A percentile compares a stretch with the other conserved stretches of the same genome.
Evolutionary conservation across 2,797 vertebrate genomes (phyloP).

Genomic region (Loriculus beryllinus): DNA sequence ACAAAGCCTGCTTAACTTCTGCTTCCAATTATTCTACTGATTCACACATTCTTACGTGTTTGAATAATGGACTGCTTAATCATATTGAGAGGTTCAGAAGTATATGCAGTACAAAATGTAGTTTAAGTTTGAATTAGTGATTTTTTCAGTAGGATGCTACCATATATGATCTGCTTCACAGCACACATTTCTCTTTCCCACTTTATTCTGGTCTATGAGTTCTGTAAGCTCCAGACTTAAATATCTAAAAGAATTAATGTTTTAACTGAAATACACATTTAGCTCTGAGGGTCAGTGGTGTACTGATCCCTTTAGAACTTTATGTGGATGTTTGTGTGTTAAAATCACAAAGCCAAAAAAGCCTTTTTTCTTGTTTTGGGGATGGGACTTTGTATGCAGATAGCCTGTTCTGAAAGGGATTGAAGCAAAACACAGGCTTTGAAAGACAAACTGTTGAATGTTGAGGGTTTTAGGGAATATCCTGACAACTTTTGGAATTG

Average conservation of each 20-base stretch:
- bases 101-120: not conserved
- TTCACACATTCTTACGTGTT: not conserved
- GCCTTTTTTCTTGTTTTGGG: not conserved
- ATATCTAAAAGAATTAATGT: not conserved
- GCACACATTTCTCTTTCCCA: rapidly evolving
- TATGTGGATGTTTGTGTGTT: not conserved
- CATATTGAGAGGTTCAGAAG: not conserved
- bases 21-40: not conserved
- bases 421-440: not conserved
- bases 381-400: not conserved
- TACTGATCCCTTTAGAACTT: not conserved
- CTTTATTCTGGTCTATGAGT: not conserved
- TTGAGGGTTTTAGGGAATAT: not conserved
- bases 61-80: not conserved
- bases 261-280: not conserved
- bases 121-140: not conserved
- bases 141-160: not conserved
- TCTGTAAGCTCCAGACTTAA: not conserved
- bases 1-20: not conserved
- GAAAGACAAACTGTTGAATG: not conserved
- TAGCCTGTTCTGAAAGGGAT: not conserved
- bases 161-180: not conserved
- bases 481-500: not conserved
- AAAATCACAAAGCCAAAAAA: not conserved
- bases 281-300: not conserved